Evolutionary conservation across 2,113 vertebrate genomes (phyloP).

Genomic region (Turnix velox): DNA sequence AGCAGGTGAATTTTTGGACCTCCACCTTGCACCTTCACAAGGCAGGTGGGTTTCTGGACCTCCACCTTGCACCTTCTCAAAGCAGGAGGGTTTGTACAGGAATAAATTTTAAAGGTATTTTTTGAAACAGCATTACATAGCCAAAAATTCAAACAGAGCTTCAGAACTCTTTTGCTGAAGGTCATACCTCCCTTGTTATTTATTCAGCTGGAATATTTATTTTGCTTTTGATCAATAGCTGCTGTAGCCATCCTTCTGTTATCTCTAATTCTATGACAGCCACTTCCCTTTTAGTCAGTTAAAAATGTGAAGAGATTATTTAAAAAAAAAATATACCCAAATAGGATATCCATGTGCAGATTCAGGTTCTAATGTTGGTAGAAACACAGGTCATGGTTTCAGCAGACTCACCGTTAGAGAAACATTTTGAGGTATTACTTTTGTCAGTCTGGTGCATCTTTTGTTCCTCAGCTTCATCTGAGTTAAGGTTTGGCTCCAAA

Average conservation of each 20-base stretch:
- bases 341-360: not conserved
- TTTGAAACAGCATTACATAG: not conserved
- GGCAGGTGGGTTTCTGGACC: not conserved
- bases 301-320: not conserved
- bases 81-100: not conserved
- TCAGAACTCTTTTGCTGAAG: not conserved
- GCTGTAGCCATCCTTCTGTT: not conserved
- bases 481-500: not conserved
- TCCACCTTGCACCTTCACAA: not conserved
- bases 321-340: not conserved
- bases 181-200: not conserved
- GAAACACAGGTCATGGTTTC: not conserved
- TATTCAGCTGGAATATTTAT: not conserved
- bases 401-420: not conserved
- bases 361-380: not conserved
- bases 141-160: not conserved
- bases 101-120: not conserved
- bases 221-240: not conserved
- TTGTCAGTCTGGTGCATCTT: not conserved
- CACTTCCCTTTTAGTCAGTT: not conserved
- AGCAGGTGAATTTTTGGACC: not conserved
- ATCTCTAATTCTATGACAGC: not conserved
- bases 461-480: not conserved
- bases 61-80: not conserved
- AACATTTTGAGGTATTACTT: not conserved